Evolutionary conservation across 2,888 invertebrate species (phyloP).

Genomic region (Caenorhabditis drosophilae): DNA sequence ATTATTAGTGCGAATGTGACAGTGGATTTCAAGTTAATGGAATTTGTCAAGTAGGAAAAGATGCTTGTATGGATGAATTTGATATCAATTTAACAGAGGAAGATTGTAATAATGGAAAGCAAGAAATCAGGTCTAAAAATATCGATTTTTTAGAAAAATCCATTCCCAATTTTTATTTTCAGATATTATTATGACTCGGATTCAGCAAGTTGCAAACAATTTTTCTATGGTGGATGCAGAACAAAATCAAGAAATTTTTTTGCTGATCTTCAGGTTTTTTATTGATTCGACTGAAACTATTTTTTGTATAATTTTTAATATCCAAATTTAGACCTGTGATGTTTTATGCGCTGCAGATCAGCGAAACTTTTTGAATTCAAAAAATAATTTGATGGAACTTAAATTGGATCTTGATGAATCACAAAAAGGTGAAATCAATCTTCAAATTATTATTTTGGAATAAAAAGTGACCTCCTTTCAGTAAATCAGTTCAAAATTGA

Average conservation of each 20-base stretch:
- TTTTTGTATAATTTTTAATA: not conserved
- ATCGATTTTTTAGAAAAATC: not conserved
- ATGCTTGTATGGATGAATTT: slow-evolving; percentile 44
- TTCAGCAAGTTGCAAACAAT: slow-evolving; percentile 36
- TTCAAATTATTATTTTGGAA: too few species aligned
- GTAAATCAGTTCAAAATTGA: slow-evolving; percentile 30
- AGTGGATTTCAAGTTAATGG: slow-evolving; percentile 39
- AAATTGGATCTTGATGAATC: too few species aligned
- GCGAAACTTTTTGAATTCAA: slow-evolving; percentile 21
- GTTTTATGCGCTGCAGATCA: slow-evolving; percentile 27
- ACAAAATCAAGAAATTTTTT: slow-evolving; percentile 45
- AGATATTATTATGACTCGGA: slow-evolving; percentile 48
- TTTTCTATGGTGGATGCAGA: slow-evolving; percentile 53
- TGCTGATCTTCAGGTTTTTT: slow-evolving; percentile 33
- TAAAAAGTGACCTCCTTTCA: slow-evolving; percentile 10
- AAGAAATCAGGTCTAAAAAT: slow-evolving; percentile 37
- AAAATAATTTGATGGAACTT: too few species aligned
- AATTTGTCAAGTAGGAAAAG: slow-evolving; percentile 35
- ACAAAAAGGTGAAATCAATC: too few species aligned
- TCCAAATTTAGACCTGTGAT: slow-evolving; percentile 30
- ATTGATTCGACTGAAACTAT: not conserved
- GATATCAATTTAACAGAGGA: slow-evolving; percentile 44
- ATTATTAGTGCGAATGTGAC: slow-evolving; percentile 44
- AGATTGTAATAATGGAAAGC: slow-evolving; percentile 45
- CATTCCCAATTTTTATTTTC: not conserved